Base-by-base conservation (phyloP, 1,140 invertebrate species). In the Tribolium castaneum region DNA sequence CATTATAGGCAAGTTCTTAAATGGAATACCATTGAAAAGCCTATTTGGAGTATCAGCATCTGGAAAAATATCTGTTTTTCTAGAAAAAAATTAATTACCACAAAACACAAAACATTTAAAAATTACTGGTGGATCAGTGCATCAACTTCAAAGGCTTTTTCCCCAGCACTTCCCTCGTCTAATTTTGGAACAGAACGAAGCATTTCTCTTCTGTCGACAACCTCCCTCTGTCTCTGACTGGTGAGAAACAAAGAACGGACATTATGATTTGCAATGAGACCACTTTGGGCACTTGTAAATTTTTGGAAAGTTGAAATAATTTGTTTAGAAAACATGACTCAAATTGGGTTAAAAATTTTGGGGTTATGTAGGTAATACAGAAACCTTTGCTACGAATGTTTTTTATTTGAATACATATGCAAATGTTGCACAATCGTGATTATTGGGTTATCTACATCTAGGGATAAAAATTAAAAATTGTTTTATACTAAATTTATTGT, bases 21-120 rank as follows among this genome's bases (percentile, higher is more conserved):
- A 99, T 9, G 90, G 90, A 0, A 93, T 86, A 6, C 94, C 95
- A 85, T 95, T 89, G 86, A 96, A 95, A n/a, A 97, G 79, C 82
- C 88, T 88, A 78, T 93, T 90, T 59, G 92, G 91, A 0, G 94
- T 94, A 77, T 92, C 89, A 74, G 89, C 87, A 85, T 93, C 91
- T 2, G 95, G 95, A 86, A 95, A 97, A 73, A 93, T 86, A 56
- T 92, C 90, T 45, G 87, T 87, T 83, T 92, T 92, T 76, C 91
- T 94, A 86, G 2, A 19, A 71, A 89, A 90, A 82, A 71, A 78
- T 70, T 77, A 80, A 77, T 70, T 75, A 73, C 25, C 75, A 13
- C 14, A 52, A 50, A 56, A 51, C 22, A 70, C 3, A 78, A 14
- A 72, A 51, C 72, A 5, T n/a, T 62, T 49, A 25, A 34, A 6